Evolutionary conservation across 2,113 vertebrate genomes (phyloP).

Genomic region (Hystrix cristata): DNA sequence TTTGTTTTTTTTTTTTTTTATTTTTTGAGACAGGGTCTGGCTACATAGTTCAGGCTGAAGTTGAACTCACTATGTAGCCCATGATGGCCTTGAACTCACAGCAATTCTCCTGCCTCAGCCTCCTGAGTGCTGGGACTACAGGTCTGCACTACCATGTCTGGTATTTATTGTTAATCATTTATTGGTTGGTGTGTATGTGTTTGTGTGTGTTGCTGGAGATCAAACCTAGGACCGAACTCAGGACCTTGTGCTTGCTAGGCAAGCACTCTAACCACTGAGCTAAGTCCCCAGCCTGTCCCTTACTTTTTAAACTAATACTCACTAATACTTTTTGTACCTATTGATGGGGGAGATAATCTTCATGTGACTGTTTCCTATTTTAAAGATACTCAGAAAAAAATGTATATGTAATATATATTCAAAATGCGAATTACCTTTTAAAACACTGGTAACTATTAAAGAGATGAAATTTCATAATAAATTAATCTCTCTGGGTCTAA

Average conservation of each 20-base stretch:
- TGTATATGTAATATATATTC: not conserved
- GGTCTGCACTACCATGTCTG: not conserved
- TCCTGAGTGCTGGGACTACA: not conserved
- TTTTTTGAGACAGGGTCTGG: not conserved
- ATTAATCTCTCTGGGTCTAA: not conserved
- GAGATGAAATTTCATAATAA: not conserved
- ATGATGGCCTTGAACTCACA: not conserved
- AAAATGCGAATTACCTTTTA: not conserved
- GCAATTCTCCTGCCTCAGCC: not conserved
- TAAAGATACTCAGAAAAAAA: constrained; percentile 7
- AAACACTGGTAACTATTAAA: not conserved
- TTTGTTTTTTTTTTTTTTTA: not conserved
- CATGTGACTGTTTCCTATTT: not conserved
- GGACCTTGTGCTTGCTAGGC: too few relatives aligned
- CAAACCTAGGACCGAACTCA: too few relatives aligned
- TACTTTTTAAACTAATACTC: not conserved
- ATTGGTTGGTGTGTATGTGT: not conserved
- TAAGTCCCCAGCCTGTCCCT: too few relatives aligned
- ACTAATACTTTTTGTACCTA: not conserved
- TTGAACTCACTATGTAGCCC: too few relatives aligned
- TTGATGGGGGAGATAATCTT: not conserved
- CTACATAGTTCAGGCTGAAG: not conserved
- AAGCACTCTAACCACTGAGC: too few relatives aligned
- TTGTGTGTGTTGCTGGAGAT: too few relatives aligned
- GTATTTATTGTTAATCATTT: not conserved